Conservation (phyloP, 2,113 vertebrate genomes). For the Plecturocebus donacophilus region DNA sequence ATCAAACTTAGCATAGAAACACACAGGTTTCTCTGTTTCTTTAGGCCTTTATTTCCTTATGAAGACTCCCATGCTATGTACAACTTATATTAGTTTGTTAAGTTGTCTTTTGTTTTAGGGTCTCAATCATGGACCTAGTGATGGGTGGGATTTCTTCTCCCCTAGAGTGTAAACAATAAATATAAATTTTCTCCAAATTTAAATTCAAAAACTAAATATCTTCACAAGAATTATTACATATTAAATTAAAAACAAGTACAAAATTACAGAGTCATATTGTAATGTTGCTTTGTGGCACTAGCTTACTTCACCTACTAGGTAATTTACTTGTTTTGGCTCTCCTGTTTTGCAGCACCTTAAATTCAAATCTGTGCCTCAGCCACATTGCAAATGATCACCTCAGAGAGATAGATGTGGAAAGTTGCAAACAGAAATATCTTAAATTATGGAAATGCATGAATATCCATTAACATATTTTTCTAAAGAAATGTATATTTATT, state of each 20-base stretch:
- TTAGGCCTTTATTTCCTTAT: neutral
- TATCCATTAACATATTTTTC: constrained; percentile 37
- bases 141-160: neutral
- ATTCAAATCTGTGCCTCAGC: constrained; percentile 39
- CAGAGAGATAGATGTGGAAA: neutral
- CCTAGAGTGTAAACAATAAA: neutral
- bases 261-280: constrained; percentile 15
- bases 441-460: constrained; percentile 35
- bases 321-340: neutral
- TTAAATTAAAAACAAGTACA: neutral
- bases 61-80: neutral
- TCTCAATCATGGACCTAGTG: neutral
- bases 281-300: neutral
- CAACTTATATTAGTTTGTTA: neutral
- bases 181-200: neutral
- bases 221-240: neutral
- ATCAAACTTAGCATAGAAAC: neutral
- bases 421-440: constrained; percentile 22
- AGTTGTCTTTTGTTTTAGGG: neutral
- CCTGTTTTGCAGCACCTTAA: neutral
- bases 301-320: neutral
- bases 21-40: neutral
- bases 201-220: constrained; percentile 12
- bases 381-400: constrained; percentile 22
- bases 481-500: constrained; percentile 43